phyloP scores from a whole-genome alignment of 2,888 invertebrate species.

The Slavum lentiscoides region DNA sequence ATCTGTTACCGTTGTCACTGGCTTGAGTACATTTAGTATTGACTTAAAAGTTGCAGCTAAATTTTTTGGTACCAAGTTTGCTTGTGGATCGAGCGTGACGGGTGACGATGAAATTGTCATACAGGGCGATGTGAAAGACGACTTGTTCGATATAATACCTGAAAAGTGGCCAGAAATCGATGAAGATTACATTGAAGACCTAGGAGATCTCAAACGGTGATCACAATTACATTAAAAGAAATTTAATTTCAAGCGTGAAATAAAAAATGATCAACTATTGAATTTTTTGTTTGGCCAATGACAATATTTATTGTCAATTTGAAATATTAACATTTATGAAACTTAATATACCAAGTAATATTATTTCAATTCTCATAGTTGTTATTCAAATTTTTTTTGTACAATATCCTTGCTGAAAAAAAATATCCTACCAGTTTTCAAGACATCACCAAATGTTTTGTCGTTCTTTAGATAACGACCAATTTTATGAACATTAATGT shows the following conservation, averaged over 20 bases:
- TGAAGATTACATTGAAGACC: constrained; percentile 88
- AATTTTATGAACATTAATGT: no score
- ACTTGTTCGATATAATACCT: constrained; percentile 94
- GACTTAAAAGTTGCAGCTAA: constrained; percentile 97
- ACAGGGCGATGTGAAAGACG: constrained; percentile 98
- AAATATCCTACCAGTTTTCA: no score
- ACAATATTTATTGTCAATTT: constrained; percentile 18
- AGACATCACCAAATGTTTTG: no score
- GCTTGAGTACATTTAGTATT: constrained; percentile 92
- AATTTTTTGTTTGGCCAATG: constrained; percentile 3
- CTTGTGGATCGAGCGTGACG: constrained; percentile 98
- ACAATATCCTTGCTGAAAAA: no score
- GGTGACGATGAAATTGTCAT: constrained; percentile 99
- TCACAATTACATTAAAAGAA: constrained; percentile 57
- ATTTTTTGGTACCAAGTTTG: constrained; percentile 95
- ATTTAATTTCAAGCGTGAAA: constrained; percentile 47
- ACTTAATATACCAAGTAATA: constrained; percentile 7
- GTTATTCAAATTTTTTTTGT: neutral
- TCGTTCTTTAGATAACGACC: no score
- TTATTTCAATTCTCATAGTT: constrained; percentile 13
- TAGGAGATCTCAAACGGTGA: constrained; percentile 90
- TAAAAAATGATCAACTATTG: neutral
- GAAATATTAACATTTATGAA: constrained; percentile 11
- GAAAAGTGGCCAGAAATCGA: constrained; percentile 98
- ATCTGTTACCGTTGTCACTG: constrained; percentile 95